Evolutionary conservation across 2,888 invertebrate genomes (phyloP).

Genomic region (Pheosia gnoma): DNA sequence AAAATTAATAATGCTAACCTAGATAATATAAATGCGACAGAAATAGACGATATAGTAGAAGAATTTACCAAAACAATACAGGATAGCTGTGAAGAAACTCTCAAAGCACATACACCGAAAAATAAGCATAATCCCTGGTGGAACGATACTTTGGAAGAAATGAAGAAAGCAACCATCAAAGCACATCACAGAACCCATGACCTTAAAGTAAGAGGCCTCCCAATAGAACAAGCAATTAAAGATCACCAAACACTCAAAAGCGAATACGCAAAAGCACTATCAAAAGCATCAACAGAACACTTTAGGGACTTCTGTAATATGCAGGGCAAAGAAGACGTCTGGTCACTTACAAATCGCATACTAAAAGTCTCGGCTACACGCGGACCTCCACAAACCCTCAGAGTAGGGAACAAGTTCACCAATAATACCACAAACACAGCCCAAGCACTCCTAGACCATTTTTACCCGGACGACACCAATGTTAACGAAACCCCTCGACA

Average conservation of each 20-base stretch:
- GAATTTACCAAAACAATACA: not conserved
- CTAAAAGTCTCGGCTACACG: not conserved
- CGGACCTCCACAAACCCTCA: not conserved
- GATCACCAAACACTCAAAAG: not conserved
- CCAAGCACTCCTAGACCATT: not conserved
- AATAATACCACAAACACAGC: not conserved
- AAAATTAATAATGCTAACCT: not conserved
- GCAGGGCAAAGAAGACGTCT: not conserved
- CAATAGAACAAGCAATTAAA: not conserved
- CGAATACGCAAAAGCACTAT: not conserved
- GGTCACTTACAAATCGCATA: not conserved
- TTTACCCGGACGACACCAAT: not conserved
- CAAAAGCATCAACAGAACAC: not conserved
- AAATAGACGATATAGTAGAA: not conserved
- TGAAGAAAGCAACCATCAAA: not conserved
- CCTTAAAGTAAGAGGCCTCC: not conserved
- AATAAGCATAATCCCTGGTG: not conserved
- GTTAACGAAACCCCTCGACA: not conserved
- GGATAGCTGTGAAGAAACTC: not conserved
- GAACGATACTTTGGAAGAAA: not conserved
- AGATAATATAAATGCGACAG: not conserved
- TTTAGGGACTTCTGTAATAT: not conserved
- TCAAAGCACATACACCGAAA: not conserved
- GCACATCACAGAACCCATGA: not conserved
- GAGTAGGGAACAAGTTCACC: not conserved